phyloP scores from a whole-genome alignment of 1,140 invertebrate species.

The Pseudomyrmex gracilis region DNA sequence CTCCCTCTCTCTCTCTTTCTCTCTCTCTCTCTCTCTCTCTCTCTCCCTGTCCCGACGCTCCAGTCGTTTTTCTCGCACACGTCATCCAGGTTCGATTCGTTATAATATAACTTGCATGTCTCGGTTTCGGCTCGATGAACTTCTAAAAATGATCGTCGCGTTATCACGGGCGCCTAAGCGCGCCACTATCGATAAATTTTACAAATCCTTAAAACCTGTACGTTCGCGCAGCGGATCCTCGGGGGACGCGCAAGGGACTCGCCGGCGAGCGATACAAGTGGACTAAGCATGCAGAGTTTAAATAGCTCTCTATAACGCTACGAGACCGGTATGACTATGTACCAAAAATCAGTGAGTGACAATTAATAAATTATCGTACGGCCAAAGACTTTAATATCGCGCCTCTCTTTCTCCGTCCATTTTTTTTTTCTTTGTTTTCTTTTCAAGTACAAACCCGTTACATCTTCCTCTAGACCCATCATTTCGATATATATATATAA shows the following conservation, averaged over 20 bases:
- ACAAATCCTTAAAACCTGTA: slow-evolving; percentile 53
- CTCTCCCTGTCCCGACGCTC: slow-evolving; percentile 65
- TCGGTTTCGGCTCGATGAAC: slow-evolving; percentile 70
- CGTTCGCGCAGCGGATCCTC: slow-evolving; percentile 37
- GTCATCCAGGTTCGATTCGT: slow-evolving; percentile 54
- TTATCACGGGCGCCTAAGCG: slow-evolving; percentile 69
- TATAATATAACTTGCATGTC: slow-evolving; percentile 65
- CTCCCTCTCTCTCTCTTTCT: slow-evolving; percentile 49
- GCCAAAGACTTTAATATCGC: background rate
- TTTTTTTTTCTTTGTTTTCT: too few relatives aligned
- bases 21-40: slow-evolving; percentile 45
- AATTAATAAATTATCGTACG: slow-evolving; percentile 61
- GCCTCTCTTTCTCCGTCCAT: background rate
- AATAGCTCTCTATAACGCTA: slow-evolving; percentile 73
- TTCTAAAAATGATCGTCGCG: slow-evolving; percentile 76
- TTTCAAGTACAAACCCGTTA: background rate
- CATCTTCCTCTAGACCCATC: slow-evolving; percentile 6
- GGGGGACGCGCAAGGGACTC: background rate
- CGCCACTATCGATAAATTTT: slow-evolving; percentile 65
- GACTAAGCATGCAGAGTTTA: slow-evolving; percentile 80
- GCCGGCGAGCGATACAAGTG: slow-evolving; percentile 66
- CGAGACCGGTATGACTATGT: slow-evolving; percentile 69
- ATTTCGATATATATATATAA: slow-evolving; percentile 24
- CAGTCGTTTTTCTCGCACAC: slow-evolving; percentile 68
- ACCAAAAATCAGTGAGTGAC: slow-evolving; percentile 72